Evolutionary conservation across 1,140 invertebrate genomes (phyloP).

Genomic region (Pinna nobilis): DNA sequence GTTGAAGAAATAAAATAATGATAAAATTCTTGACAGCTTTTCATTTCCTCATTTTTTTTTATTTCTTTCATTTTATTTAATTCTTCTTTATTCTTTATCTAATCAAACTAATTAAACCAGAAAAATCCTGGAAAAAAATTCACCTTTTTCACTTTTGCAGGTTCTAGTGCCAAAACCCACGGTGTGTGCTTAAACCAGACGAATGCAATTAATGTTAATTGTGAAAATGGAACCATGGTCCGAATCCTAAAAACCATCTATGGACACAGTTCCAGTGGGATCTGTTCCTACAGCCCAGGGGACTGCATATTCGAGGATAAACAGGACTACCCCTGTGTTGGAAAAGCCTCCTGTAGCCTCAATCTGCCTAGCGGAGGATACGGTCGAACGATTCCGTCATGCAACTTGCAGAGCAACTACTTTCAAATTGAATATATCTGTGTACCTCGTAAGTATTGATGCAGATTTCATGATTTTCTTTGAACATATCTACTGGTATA

Average conservation of each 20-base stretch:
- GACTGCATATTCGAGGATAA: slow-evolving; percentile 61
- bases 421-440: slow-evolving; percentile 69
- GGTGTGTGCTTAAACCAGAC: slow-evolving; percentile 56
- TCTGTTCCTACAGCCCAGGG: slow-evolving; percentile 50
- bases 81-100: slow-evolving; percentile 18
- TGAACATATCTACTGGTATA: no score
- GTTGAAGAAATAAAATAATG: not conserved
- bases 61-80: not conserved
- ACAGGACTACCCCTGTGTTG: slow-evolving; percentile 62
- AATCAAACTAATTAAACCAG: slow-evolving; percentile 46
- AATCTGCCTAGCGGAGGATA: slow-evolving; percentile 56
- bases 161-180: no score
- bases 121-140: no score
- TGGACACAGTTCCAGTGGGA: slow-evolving; percentile 56
- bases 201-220: slow-evolving; percentile 57
- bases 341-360: slow-evolving; percentile 58
- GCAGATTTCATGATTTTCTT: no score
- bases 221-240: slow-evolving; percentile 61
- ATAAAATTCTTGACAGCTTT: not conserved
- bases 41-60: not conserved
- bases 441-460: slow-evolving; percentile 60
- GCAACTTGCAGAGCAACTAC: slow-evolving; percentile 62
- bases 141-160: no score
- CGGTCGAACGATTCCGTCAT: slow-evolving; percentile 53
- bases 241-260: slow-evolving; percentile 60